A percentile compares a stretch with the other conserved stretches of the same genome.
These are phyloP conservation scores for Scrobipalpa costella DNA, from an alignment of 2,888 invertebrate species.

Conservation along the genomic window DNA sequence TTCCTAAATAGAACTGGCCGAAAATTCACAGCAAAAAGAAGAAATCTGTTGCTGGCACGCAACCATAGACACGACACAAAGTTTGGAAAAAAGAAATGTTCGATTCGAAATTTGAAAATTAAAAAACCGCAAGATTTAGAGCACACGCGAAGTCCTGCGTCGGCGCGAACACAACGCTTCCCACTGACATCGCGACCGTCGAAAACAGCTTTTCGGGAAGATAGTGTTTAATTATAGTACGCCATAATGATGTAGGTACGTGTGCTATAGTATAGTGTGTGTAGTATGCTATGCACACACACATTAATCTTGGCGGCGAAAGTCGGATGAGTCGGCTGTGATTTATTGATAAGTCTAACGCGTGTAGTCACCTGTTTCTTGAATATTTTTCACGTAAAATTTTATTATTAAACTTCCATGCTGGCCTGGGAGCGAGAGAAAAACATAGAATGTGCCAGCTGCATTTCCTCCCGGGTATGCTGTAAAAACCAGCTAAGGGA, in stretches of 20 bases:
- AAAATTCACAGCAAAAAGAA: slow-evolving; percentile 13
- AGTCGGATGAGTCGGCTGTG: slow-evolving; percentile 46
- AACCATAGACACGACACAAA: slow-evolving; percentile 6
- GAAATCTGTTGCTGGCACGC: not conserved
- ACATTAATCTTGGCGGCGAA: slow-evolving; percentile 35
- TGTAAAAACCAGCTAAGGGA: no score
- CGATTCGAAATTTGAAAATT: slow-evolving; percentile 21
- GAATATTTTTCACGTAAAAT: not conserved
- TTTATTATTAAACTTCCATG: not conserved
- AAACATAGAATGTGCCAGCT: no score
- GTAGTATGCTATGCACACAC: slow-evolving; percentile 24
- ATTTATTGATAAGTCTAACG: slow-evolving; percentile 22
- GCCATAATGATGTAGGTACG: slow-evolving; percentile 47
- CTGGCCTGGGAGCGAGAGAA: no score
- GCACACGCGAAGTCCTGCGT: slow-evolving; percentile 64
- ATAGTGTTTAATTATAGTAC: slow-evolving; percentile 63
- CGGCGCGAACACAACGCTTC: slow-evolving; percentile 43
- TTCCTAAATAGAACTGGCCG: slow-evolving; percentile 17
- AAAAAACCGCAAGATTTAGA: slow-evolving; percentile 55
- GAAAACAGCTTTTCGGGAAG: slow-evolving; percentile 64
- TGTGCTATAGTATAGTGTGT: not conserved
- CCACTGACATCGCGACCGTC: slow-evolving; percentile 58
- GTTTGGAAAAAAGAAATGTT: not conserved
- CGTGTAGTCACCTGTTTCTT: slow-evolving; percentile 15
- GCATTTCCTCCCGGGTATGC: no score